These are phyloP conservation scores for Hycleus cichorii DNA, from an alignment of 1,140 invertebrate genomes.

Conservation along the genomic window DNA sequence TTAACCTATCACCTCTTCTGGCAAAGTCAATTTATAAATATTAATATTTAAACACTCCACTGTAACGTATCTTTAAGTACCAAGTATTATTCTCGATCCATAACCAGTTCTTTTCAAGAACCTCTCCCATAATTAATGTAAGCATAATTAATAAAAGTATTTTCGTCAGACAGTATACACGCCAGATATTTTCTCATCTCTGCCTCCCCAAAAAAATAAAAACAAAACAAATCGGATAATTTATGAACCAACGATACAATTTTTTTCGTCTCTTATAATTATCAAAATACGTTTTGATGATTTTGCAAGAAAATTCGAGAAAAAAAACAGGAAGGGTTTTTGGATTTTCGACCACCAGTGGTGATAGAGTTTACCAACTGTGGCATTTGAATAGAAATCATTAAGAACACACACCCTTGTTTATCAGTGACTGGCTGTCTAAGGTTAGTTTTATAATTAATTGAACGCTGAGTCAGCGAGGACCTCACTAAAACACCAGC, in stretches of 20 bases:
- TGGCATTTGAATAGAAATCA: slow-evolving; percentile 31
- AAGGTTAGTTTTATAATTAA: slow-evolving; percentile 32
- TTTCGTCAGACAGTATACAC: slow-evolving; percentile 13
- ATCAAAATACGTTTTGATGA: too few species aligned
- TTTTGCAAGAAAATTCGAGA: too few species aligned
- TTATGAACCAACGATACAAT: too few species aligned
- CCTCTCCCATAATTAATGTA: slow-evolving; percentile 23
- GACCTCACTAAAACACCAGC: slow-evolving; percentile 19
- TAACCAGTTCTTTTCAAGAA: slow-evolving; percentile 10
- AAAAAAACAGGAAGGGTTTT: too few species aligned
- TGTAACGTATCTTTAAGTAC: slow-evolving; percentile 20
- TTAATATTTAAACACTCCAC: slow-evolving; percentile 37
- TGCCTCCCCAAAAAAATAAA: too few species aligned
- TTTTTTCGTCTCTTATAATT: too few species aligned
- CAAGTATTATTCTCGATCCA: slow-evolving; percentile 1
- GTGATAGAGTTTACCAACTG: neutral
- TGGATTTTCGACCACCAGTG: too few species aligned
- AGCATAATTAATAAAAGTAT: slow-evolving; percentile 21
- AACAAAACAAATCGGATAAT: too few species aligned
- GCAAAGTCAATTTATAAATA: slow-evolving; percentile 40
- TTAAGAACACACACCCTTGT: slow-evolving; percentile 34
- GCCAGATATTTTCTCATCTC: neutral
- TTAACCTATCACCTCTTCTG: slow-evolving; percentile 35
- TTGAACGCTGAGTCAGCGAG: slow-evolving; percentile 31
- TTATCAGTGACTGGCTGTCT: slow-evolving; percentile 32